Evolutionary conservation across 2,888 invertebrate species (phyloP), one percentile per base, ranked within the genome.

Genomic region (Melieria crassipennis): DNA sequence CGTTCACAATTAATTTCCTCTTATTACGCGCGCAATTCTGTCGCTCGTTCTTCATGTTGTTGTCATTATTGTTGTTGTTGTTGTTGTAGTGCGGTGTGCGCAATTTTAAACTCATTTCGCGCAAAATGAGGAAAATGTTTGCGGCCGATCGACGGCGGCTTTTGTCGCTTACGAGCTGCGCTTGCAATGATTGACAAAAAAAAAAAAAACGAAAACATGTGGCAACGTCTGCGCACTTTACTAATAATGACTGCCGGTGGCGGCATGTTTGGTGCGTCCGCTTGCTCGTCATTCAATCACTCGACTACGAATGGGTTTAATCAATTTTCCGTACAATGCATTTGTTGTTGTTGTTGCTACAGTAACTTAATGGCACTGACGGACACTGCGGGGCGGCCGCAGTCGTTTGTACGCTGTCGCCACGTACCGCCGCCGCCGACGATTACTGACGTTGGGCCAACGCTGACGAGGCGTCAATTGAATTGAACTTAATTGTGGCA

Each of bases 401-500:
- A 62, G 55, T 66, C 50, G 43, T 58, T 42, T 45, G 30, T 52
- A 30, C 55, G 61, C 55, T 69, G 52, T 52, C 30, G 30, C 30
- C 30, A 30, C 30, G 30, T 30, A 30, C 30, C 30, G 30, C 30
- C 30, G 30, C 30, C 30, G 30, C 30, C 3, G 30, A 30, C 30
- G 30, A 30, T 30, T 30, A 30, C 30, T 30, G 30, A 30, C 2
- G 30, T 30, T 30, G 30, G 30, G 30, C 30, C 30, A 2, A 2
- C 30, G 30, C 30, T 30, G 30, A 50, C 46, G 56, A 48, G 70
- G 72, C 72, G 69, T 72, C 73, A 74, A 75, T 76, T 80, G 79
- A 80, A 80, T 80, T 80, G 80, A 78, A 71, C 80, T 79, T 80
- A 79, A 80, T 80, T 80, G 57, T 62, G 30, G 68, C 70, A 73